Base-by-base conservation (phyloP, 23 tunicate species). In the Styela clava region DNA sequence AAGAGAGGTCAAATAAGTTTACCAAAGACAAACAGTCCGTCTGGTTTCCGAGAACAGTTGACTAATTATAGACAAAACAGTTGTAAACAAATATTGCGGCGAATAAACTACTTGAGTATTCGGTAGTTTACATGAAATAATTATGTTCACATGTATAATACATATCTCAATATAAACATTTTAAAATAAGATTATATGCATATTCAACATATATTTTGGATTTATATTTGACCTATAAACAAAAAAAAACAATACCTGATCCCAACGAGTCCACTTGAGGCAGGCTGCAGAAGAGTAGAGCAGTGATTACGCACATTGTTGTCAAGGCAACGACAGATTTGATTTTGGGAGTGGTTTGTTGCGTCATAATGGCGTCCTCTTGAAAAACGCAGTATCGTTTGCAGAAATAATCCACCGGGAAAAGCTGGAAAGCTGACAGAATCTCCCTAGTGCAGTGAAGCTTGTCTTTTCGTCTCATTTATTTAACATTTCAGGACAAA, bases 351-450 rank as follows among this genome's bases (percentile, higher is more conserved):
- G 81, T 1, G 26, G 52, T 36, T n/a, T 76, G 64, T 76, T 76
- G 81, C 64, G 65, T 76, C 81, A 76, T 76, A 52, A 76, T 76
- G 65, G 81, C 81, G 81, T 76, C 81, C 24, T 76, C 81, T 76
- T 76, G 81, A 76, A 76, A 76, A 5, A 44, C 52, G 81, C 81
- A 76, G 65, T 35, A 76, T 52, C 81, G 18, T 29, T 76, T 76
- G 81, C 64, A 52, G 81, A 33, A 76, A 44, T 44, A 76, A 76
- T 76, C 81, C 81, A 76, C 18, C 31, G 81, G 81, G 81, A 44
- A 76, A 29, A 76, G 52, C 31, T 33, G 81, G 44, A 76, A 44
- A 9, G 64, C n/a, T 64, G 81, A 71, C 37, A 71, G 16, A 32
- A 71, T 71, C 16, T 71, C 77, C 77, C 16, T 35, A 3, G 77